Conservation (phyloP, 1,140 invertebrate genomes). For the Cyrtorhinus lividipennis region DNA sequence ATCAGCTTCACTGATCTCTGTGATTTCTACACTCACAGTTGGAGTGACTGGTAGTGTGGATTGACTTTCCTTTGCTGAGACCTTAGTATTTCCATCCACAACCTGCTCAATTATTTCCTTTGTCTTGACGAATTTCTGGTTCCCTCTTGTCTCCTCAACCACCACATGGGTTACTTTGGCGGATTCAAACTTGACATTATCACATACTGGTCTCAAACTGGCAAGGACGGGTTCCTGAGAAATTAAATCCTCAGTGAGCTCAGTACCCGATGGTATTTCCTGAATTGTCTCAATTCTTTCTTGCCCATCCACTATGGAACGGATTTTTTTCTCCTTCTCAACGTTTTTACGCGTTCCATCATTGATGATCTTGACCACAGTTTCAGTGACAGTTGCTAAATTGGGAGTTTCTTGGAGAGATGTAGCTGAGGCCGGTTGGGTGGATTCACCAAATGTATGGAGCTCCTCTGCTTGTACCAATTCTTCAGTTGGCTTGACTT, state of each 20-base stretch:
- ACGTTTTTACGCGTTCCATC: too few species aligned
- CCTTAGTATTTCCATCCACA: constrained; percentile 19
- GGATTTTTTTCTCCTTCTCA: too few species aligned
- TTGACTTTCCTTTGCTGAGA: background rate
- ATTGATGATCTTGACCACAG: too few species aligned
- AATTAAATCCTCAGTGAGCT: constrained; percentile 11
- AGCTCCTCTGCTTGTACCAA: too few species aligned
- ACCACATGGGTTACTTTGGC: background rate
- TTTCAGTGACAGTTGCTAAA: too few species aligned
- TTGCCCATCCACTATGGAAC: too few species aligned
- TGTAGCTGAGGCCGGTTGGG: too few species aligned
- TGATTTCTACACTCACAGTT: constrained; percentile 11
- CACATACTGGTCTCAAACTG: background rate
- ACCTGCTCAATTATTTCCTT: constrained; percentile 20
- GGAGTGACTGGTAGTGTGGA: background rate
- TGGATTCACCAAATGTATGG: too few species aligned
- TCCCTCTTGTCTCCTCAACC: background rate
- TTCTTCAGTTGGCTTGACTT: too few species aligned
- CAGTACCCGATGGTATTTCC: constrained; percentile 17
- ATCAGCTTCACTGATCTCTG: background rate
- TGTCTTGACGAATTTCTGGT: background rate
- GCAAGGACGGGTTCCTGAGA: background rate
- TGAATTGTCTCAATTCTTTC: background rate
- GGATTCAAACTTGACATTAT: background rate
- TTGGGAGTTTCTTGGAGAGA: too few species aligned